phyloP scores from a whole-genome alignment of 2,888 invertebrate genomes.

The Caenorhabditis plicata region DNA sequence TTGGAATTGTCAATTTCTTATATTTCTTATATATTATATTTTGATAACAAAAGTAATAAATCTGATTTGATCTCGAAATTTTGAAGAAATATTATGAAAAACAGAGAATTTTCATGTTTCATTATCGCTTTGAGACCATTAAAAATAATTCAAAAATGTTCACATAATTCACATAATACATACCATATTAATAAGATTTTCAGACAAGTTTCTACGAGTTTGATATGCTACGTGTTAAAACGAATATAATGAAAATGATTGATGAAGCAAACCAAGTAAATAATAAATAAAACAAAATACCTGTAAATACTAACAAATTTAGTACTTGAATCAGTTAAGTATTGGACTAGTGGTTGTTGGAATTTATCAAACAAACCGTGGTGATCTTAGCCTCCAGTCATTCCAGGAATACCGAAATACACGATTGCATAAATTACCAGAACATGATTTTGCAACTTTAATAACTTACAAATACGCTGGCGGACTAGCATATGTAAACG shows the following conservation, averaged over 20 bases:
- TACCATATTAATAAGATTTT: no score
- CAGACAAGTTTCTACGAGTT: conserved; percentile 58
- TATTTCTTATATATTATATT: no score
- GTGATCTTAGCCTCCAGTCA: conserved; percentile 56
- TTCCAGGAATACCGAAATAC: conserved; percentile 57
- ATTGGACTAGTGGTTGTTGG: conserved; percentile 59
- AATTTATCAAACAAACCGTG: conserved; percentile 54
- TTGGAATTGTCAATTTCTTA: no score
- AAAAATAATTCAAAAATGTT: no score
- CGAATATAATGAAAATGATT: conserved; percentile 55
- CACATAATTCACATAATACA: no score
- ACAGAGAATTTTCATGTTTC: no score
- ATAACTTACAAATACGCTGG: conserved; percentile 61
- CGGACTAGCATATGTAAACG: conserved; percentile 61
- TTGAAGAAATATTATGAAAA: no score
- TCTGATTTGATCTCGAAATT: no score
- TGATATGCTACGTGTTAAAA: conserved; percentile 48
- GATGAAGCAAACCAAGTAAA: conserved; percentile 54
- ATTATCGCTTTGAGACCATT: no score
- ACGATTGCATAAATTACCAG: conserved; percentile 52
- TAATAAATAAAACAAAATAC: neutral
- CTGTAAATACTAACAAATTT: conserved; percentile 7
- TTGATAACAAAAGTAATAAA: neutral
- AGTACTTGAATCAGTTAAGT: conserved; percentile 61
- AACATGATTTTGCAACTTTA: conserved; percentile 59